Evolutionary conservation across 2,797 vertebrate genomes (phyloP).

Genomic region (Leptodactylus fallax): DNA sequence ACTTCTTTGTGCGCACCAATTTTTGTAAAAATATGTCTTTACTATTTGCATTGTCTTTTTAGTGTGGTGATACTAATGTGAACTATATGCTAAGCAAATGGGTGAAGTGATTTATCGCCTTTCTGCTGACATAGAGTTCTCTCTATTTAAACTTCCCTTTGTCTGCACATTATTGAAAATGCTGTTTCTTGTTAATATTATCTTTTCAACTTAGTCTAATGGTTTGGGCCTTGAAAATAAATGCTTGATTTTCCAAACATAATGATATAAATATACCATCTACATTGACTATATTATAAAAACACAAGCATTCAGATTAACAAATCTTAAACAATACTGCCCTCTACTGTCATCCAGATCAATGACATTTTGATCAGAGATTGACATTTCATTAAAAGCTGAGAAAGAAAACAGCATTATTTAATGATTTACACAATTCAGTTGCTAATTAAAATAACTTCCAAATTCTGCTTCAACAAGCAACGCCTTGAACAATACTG

Average conservation of each 20-base stretch:
- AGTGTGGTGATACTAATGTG: background rate
- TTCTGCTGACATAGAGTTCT: background rate
- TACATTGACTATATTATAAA: conserved; percentile 1
- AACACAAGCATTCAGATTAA: background rate
- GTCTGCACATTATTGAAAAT: conserved; percentile 24
- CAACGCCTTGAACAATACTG: background rate
- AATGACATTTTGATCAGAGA: background rate
- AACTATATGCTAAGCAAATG: background rate
- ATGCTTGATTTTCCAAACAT: conserved; percentile 11
- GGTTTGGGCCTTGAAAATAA: conserved; percentile 28
- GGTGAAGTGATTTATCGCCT: background rate
- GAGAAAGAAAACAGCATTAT: conserved; percentile 22
- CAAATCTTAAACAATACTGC: conserved; percentile 32
- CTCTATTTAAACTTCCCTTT: background rate
- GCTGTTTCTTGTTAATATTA: background rate
- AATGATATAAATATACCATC: conserved; percentile 7
- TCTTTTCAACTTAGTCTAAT: conserved; percentile 4
- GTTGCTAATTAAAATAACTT: conserved; percentile 25
- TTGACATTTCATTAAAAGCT: conserved; percentile 13
- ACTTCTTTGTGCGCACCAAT: no score
- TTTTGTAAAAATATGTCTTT: no score
- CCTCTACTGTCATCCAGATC: conserved; percentile 13
- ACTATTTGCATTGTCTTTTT: background rate
- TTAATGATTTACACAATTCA: background rate
- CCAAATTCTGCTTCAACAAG: background rate